Conservation (phyloP, 2,888 invertebrate species). For the Marronus borbonicus region DNA sequence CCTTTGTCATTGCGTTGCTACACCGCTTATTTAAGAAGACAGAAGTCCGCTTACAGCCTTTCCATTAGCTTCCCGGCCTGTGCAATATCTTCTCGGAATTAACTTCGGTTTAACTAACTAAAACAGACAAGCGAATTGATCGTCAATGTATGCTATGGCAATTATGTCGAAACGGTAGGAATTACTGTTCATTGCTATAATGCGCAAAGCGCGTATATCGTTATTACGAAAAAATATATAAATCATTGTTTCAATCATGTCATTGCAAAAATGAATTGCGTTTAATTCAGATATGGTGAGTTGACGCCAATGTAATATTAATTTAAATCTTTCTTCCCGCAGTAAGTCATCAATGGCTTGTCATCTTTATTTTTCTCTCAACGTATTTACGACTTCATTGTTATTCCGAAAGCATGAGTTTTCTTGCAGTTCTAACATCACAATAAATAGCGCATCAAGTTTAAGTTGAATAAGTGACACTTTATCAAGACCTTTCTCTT, state of each 20-base stretch:
- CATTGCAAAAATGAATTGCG: neutral
- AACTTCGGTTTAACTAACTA: constrained; percentile 27
- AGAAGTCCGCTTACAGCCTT: neutral
- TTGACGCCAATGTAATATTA: neutral
- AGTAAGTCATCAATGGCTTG: constrained; percentile 7
- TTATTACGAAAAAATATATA: neutral
- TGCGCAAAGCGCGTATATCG: neutral
- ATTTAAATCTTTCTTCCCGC: neutral
- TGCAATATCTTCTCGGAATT: constrained; percentile 22
- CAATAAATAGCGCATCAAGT: neutral
- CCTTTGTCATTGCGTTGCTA: constrained; percentile 16
- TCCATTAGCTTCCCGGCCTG: constrained; percentile 1
- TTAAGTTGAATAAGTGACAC: neutral
- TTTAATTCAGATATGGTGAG: neutral
- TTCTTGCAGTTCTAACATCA: constrained; percentile 30
- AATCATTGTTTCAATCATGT: neutral
- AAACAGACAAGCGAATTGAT: neutral
- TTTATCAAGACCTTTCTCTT: neutral
- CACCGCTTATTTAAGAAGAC: neutral
- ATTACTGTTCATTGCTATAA: neutral
- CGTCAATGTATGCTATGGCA: too few relatives aligned
- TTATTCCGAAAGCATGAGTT: constrained; percentile 31
- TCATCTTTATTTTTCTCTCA: neutral
- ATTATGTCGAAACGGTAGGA: neutral
- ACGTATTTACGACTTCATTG: neutral